phyloP scores from a whole-genome alignment of 2,888 invertebrate genomes.

The Zygogramma bicolorata region DNA sequence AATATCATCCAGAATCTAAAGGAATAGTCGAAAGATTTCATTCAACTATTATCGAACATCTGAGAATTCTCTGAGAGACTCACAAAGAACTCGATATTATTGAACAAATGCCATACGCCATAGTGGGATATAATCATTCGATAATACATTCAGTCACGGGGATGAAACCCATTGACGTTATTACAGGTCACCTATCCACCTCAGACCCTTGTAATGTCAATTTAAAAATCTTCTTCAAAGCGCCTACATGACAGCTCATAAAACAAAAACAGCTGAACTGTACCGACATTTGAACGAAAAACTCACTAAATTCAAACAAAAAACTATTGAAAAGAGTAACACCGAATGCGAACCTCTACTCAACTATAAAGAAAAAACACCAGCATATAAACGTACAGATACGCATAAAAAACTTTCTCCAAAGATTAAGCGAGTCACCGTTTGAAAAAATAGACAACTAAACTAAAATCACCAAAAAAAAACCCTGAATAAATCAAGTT shows the following conservation, averaged over 20 bases:
- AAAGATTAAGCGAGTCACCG: neutral
- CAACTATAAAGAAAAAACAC: neutral
- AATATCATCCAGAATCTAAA: too few relatives aligned
- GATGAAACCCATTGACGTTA: conserved; percentile 3
- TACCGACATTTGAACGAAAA: neutral
- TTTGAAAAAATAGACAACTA: neutral
- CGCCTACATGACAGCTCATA: neutral
- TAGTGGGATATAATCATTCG: too few relatives aligned
- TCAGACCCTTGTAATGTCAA: neutral
- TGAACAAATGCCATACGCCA: too few relatives aligned
- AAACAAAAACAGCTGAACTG: neutral
- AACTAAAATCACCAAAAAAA: neutral
- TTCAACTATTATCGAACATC: too few relatives aligned
- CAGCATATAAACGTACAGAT: neutral
- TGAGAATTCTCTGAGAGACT: too few relatives aligned
- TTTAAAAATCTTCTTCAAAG: neutral
- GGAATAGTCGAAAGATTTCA: too few relatives aligned
- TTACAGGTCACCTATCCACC: neutral
- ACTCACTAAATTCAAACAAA: neutral
- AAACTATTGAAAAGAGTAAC: neutral
- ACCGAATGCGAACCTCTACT: neutral
- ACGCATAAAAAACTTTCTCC: neutral
- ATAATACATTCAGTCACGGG: neutral
- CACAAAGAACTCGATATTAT: too few relatives aligned
- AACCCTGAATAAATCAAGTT: too few relatives aligned